Evolutionary conservation across 1,140 invertebrate species (phyloP), one percentile per base, ranked within the genome.

Genomic region (Leptinotarsa undecemlineata): DNA sequence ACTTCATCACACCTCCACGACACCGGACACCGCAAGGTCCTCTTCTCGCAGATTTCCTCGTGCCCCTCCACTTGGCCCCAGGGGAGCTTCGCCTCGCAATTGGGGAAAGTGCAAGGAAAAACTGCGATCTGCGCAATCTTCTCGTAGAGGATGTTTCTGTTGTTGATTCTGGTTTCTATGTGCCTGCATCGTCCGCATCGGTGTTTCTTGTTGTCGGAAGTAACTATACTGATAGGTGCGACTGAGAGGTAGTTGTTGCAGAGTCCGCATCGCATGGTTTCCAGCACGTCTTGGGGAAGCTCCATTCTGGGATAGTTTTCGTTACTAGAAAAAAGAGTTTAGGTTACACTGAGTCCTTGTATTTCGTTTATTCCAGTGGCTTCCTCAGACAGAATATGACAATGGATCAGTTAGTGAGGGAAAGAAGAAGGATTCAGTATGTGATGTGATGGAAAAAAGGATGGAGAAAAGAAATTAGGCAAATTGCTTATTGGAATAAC

Each of bases 221-320:
- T 20, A 3, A 64, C 26, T 17, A 19, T 64, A 14, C 33, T 63
- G 11, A 72, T 72, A 17, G 71, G 71, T 14, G 71, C 60, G 23
- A 72, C 21, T 15, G 71, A 47, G 15, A 72, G 26, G 42, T 19
- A 72, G 47, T 72, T 47, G 71, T 48, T 21, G 71, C 71, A 72
- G 20, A 70, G 51, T 4, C 33, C n/a, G 47, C 68, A 70, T 51
- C 47, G 33, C 13, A 70, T 21, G 4, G n/a, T 70, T 70, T 70
- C 33, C 15, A 70, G 17, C 11, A 21, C 21, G 0, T 23, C 20
- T 33, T 47, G 23, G 6, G 68, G 68, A 2, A 70, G 48, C 13
- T 20, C 15, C 33, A 42, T 42, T 42, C 33, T 42, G 33, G 33
- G 2, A 42, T 42, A 8, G 11, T 42, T 42, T 42, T 33, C 26